A percentile compares a stretch with the other conserved stretches of the same genome.
These are phyloP conservation scores for Batillaria attramentaria DNA, from an alignment of 1,140 invertebrate genomes.

Conservation along the genomic window DNA sequence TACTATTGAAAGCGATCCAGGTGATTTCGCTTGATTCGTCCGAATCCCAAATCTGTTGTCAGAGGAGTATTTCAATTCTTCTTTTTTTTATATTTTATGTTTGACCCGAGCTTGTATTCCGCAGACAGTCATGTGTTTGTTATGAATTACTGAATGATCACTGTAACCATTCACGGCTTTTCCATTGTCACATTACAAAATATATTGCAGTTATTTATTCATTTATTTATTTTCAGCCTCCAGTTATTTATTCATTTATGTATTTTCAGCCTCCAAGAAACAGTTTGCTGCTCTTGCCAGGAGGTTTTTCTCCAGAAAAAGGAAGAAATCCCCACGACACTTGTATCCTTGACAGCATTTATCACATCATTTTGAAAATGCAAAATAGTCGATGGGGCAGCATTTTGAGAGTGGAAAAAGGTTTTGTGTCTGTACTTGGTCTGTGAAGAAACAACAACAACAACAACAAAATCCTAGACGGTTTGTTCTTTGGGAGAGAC, in stretches of 20 bases:
- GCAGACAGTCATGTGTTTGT: not conserved
- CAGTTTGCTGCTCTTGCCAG: conserved; percentile 63
- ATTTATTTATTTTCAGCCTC: conserved; percentile 4
- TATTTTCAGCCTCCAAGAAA: conserved; percentile 59
- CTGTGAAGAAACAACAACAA: not conserved
- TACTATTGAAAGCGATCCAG: too few species aligned
- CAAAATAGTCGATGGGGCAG: too few species aligned
- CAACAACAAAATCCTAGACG: not conserved
- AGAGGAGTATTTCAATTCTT: too few species aligned
- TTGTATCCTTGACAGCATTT: conserved; percentile 65
- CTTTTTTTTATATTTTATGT: too few species aligned
- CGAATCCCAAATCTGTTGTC: not conserved
- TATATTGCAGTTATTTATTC: not conserved
- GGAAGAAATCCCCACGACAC: conserved; percentile 56
- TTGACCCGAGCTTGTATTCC: too few species aligned
- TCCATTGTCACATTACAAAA: too few species aligned
- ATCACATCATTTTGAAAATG: too few species aligned
- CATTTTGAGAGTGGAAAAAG: too few species aligned
- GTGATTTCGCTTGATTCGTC: not conserved
- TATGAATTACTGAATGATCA: not conserved
- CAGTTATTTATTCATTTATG: too few species aligned
- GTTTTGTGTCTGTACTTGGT: too few species aligned
- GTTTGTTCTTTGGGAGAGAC: too few species aligned
- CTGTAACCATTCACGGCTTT: too few species aligned
- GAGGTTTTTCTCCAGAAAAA: conserved; percentile 57